Evolutionary conservation across 2,888 invertebrate species (phyloP).

Genomic region (Conus canariensis): DNA sequence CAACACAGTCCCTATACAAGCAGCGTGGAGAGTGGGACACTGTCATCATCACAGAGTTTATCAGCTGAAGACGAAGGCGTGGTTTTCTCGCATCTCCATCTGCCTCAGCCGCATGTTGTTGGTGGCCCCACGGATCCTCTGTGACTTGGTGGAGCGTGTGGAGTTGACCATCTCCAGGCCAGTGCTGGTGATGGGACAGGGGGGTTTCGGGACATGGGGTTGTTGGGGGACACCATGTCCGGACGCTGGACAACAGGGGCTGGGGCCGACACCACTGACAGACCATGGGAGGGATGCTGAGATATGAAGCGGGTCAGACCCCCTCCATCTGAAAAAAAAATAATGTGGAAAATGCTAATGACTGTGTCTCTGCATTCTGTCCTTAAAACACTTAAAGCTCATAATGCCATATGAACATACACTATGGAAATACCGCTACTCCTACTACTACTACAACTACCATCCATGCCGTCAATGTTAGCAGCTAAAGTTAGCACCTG

Average conservation of each 20-base stretch:
- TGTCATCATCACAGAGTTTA: neutral
- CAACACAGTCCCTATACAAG: too few relatives aligned
- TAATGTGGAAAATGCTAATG: neutral
- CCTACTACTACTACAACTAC: too few relatives aligned
- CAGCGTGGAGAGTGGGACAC: too few relatives aligned
- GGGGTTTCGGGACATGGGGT: conserved; percentile 47
- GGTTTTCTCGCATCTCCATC: conserved; percentile 72
- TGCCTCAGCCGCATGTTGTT: conserved; percentile 69
- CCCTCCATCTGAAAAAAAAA: conserved; percentile 5
- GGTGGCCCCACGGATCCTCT: conserved; percentile 68
- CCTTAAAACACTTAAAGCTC: too few relatives aligned
- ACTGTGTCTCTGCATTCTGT: too few relatives aligned
- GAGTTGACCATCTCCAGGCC: conserved; percentile 20
- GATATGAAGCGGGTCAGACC: conserved; percentile 60
- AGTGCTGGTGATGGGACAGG: neutral
- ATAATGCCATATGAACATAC: neutral
- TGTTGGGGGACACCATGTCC: conserved; percentile 58
- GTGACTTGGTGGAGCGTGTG: conserved; percentile 70
- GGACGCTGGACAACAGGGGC: conserved; percentile 75
- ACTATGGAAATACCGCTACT: neutral
- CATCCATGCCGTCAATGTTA: too few relatives aligned
- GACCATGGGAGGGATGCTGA: conserved; percentile 65
- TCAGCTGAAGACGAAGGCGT: conserved; percentile 73
- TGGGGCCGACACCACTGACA: conserved; percentile 77
- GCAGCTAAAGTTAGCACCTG: too few relatives aligned